Conservation (phyloP, 1,140 invertebrate species). For the Trissolcus basalis region DNA sequence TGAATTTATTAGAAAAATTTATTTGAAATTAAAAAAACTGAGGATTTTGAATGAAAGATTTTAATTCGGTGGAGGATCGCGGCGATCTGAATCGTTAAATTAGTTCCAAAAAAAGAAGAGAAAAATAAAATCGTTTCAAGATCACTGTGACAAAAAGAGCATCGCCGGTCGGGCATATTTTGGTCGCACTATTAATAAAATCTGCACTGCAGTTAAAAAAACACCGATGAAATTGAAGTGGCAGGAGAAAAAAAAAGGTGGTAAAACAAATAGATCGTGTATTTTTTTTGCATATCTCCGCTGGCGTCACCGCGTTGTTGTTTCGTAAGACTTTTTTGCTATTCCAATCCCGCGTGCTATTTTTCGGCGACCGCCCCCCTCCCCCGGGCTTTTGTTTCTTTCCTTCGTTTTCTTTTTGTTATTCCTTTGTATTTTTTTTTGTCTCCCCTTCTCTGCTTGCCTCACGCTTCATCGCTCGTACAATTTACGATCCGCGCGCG, state of each 20-base stretch:
- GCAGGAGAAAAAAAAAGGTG: slow-evolving; percentile 2
- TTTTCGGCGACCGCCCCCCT: slow-evolving; percentile 17
- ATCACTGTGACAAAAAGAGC: slow-evolving; percentile 5
- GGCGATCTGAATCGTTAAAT: no score
- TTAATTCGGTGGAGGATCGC: no score
- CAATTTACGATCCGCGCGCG: slow-evolving; percentile 24
- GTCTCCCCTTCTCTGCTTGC: slow-evolving; percentile 5
- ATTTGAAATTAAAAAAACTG: no score
- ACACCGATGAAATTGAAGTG: slow-evolving; percentile 12
- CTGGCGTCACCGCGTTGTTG: slow-evolving; percentile 30
- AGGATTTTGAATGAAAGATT: no score
- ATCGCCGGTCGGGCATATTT: slow-evolving; percentile 15
- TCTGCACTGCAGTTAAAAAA: slow-evolving; percentile 10
- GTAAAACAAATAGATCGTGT: slow-evolving; percentile 27
- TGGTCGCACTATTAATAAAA: slow-evolving; percentile 28
- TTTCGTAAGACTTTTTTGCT: slow-evolving; percentile 51
- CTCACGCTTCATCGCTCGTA: slow-evolving; percentile 26
- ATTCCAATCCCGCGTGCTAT: slow-evolving; percentile 49
- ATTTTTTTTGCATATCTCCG: slow-evolving; percentile 42
- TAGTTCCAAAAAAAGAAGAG: background rate
- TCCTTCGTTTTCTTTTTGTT: background rate
- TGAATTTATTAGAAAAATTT: no score
- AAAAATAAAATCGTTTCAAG: slow-evolving; percentile 1
- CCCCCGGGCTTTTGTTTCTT: no score
- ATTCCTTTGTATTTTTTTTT: background rate